Evolutionary conservation across 2,113 vertebrate species (phyloP).

Genomic region (Gnathonemus echidnorhynchus): DNA sequence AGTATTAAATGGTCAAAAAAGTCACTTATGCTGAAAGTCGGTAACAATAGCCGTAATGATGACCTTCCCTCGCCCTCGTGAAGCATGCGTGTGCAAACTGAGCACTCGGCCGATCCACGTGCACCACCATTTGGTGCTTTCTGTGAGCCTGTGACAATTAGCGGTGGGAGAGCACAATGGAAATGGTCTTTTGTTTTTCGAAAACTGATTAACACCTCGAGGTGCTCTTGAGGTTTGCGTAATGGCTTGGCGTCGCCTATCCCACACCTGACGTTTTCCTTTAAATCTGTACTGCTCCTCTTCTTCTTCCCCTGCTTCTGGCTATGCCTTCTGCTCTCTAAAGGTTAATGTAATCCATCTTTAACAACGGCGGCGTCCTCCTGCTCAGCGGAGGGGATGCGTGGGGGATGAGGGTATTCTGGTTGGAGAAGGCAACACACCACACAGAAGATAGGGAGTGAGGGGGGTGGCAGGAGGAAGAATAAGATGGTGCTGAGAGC

Average conservation of each 20-base stretch:
- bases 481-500: background rate
- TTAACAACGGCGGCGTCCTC: background rate
- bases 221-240: background rate
- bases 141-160: background rate
- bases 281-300: background rate
- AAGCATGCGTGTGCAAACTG: background rate
- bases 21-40: background rate
- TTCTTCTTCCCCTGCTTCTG: background rate
- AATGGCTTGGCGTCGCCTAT: background rate
- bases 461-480: background rate
- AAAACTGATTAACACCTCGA: background rate
- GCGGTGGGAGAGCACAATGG: background rate
- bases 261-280: background rate
- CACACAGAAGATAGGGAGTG: background rate
- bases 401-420: background rate
- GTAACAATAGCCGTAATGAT: background rate
- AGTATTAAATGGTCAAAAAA: background rate
- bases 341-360: slow-evolving; percentile 15
- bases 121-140: background rate
- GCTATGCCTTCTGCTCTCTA: background rate
- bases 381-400: background rate
- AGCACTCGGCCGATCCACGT: background rate
- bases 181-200: background rate
- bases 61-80: background rate
- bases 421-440: background rate